These are phyloP conservation scores for Alviniconcha strummeri DNA, from an alignment of 2,888 invertebrate species.

Conservation along the genomic window DNA sequence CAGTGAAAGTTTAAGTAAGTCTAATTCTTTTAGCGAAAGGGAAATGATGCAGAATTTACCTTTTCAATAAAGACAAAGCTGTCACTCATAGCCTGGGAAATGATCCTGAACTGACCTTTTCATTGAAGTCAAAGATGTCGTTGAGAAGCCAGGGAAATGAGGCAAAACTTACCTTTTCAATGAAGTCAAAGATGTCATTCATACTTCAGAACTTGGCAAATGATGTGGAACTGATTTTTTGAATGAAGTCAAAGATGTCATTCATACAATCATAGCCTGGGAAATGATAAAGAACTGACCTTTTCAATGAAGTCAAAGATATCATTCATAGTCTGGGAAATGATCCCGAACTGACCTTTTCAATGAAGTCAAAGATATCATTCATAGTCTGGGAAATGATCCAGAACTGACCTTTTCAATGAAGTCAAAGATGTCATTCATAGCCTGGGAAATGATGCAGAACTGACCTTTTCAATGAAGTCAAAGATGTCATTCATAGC, in stretches of 20 bases:
- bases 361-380: slow-evolving; percentile 70
- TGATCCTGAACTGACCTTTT: slow-evolving; percentile 56
- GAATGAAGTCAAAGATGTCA: slow-evolving; percentile 70
- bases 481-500: slow-evolving; percentile 78
- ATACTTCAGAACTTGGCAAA: slow-evolving; percentile 84
- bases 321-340: slow-evolving; percentile 62
- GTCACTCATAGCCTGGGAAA: slow-evolving; percentile 62
- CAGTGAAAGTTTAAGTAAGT: too few relatives aligned
- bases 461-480: slow-evolving; percentile 66
- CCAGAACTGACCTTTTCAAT: slow-evolving; percentile 66
- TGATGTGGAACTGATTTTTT: slow-evolving; percentile 77
- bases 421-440: slow-evolving; percentile 75
- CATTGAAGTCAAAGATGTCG: slow-evolving; percentile 70
- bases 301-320: slow-evolving; percentile 72
- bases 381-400: slow-evolving; percentile 56
- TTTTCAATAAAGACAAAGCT: slow-evolving; percentile 61
- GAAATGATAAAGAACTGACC: slow-evolving; percentile 80
- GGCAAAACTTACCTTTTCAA: slow-evolving; percentile 75
- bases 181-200: slow-evolving; percentile 73
- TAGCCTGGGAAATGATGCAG: slow-evolving; percentile 83
- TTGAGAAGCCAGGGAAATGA: slow-evolving; percentile 83
- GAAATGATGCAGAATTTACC: slow-evolving; percentile 7
- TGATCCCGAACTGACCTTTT: slow-evolving; percentile 72
- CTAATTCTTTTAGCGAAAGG: too few relatives aligned
- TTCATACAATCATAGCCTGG: slow-evolving; percentile 81